A percentile compares a stretch with the other conserved stretches of the same genome.
Conservation (phyloP, 2,797 vertebrate genomes). For the Spinus pinus region DNA sequence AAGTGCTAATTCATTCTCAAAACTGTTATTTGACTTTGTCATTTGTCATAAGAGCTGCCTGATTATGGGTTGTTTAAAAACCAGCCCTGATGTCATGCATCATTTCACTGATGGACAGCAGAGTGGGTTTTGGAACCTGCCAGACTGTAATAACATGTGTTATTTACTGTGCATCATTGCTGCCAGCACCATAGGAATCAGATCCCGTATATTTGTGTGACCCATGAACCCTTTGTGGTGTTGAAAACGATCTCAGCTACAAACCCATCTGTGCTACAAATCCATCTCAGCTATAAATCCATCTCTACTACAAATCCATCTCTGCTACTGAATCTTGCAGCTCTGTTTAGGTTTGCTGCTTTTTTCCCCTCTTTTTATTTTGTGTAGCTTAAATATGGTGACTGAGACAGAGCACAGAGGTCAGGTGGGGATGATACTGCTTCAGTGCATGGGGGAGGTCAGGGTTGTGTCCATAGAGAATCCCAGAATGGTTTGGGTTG, state of each 20-base stretch:
- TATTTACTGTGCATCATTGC: background rate
- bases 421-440: background rate
- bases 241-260: background rate
- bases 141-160: background rate
- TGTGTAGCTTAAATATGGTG: background rate
- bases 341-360: background rate
- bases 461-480: rapidly evolving
- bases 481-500: background rate
- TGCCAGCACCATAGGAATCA: background rate
- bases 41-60: slow-evolving; percentile 27
- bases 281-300: background rate
- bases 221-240: background rate
- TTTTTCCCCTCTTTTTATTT: rapidly evolving
- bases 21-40: slow-evolving; percentile 37
- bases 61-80: slow-evolving; percentile 31
- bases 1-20: slow-evolving; percentile 33
- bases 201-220: background rate
- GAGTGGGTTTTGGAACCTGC: background rate
- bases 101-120: background rate
- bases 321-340: background rate
- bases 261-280: background rate
- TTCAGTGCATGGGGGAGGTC: rapidly evolving
- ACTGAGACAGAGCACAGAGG: background rate
- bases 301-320: background rate
- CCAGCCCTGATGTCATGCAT: background rate